These are phyloP conservation scores for Cettia cetti DNA, from an alignment of 2,113 vertebrate genomes.

Conservation along the genomic window DNA sequence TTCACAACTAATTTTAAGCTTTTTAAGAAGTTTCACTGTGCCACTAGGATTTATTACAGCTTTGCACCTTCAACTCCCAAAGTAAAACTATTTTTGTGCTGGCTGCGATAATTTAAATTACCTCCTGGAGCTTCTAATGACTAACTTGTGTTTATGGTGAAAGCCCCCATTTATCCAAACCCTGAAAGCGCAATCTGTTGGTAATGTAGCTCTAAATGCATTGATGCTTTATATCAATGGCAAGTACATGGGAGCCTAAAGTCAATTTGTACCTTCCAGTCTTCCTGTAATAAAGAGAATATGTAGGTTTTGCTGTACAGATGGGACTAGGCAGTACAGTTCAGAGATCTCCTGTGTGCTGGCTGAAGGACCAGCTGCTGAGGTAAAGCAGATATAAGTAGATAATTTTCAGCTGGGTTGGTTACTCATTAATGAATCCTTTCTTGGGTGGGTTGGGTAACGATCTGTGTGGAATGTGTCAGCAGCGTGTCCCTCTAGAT, in stretches of 20 bases:
- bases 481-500: not conserved
- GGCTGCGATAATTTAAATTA: not conserved
- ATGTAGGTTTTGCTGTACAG: not conserved
- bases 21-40: not conserved
- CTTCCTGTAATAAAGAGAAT: not conserved
- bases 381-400: not conserved
- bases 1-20: conserved; percentile 13
- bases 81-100: conserved; percentile 17
- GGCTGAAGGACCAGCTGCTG: not conserved
- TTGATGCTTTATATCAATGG: not conserved
- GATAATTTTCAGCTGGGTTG: not conserved
- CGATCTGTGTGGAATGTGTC: not conserved
- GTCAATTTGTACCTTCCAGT: not conserved
- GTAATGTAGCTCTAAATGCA: not conserved
- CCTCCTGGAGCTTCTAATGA: not conserved
- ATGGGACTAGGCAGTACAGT: not conserved
- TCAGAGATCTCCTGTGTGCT: not conserved
- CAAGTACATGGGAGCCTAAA: not conserved
- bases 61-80: not conserved
- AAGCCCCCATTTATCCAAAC: not conserved
- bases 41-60: not conserved
- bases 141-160: not conserved
- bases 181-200: not conserved
- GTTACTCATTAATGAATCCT: not conserved
- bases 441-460: not conserved